phyloP scores from a whole-genome alignment of 2,797 vertebrate species.

The Danio tinwini region DNA sequence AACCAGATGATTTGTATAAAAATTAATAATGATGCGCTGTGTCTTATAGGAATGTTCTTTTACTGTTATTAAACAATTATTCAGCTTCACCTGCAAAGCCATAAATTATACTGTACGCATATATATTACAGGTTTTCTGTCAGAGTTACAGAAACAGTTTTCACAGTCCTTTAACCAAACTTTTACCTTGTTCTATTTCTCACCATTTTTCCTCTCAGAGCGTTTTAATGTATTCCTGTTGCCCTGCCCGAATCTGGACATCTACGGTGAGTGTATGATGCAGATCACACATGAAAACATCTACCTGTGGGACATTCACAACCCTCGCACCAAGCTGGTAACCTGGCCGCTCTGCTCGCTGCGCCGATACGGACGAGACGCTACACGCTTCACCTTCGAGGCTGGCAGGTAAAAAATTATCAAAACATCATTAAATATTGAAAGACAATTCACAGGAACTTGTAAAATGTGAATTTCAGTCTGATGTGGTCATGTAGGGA shows the following conservation, averaged over 20 bases:
- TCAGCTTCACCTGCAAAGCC: no score
- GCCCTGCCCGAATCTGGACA: constrained; percentile 86
- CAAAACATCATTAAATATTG: background rate
- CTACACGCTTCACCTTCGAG: constrained; percentile 88
- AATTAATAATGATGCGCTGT: background rate
- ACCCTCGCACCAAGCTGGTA: constrained; percentile 85
- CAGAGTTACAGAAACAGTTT: background rate
- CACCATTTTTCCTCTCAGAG: constrained; percentile 68
- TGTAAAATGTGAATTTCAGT: constrained; percentile 2
- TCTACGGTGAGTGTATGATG: constrained; percentile 88
- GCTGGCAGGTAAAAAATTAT: constrained; percentile 77
- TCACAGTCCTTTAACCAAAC: background rate
- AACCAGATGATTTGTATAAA: background rate
- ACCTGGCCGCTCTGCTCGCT: constrained; percentile 89
- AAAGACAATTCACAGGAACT: constrained; percentile 6
- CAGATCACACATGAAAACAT: constrained; percentile 91
- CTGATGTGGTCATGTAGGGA: constrained; percentile 14
- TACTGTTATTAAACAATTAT: background rate
- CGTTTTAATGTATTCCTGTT: constrained; percentile 88
- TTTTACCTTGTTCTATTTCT: background rate
- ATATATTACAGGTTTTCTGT: background rate
- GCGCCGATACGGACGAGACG: constrained; percentile 84
- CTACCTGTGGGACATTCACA: constrained; percentile 90
- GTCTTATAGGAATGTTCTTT: background rate
- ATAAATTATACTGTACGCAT: background rate